Conservation (phyloP, 2,113 vertebrate genomes). For the Callionymus lyra region DNA sequence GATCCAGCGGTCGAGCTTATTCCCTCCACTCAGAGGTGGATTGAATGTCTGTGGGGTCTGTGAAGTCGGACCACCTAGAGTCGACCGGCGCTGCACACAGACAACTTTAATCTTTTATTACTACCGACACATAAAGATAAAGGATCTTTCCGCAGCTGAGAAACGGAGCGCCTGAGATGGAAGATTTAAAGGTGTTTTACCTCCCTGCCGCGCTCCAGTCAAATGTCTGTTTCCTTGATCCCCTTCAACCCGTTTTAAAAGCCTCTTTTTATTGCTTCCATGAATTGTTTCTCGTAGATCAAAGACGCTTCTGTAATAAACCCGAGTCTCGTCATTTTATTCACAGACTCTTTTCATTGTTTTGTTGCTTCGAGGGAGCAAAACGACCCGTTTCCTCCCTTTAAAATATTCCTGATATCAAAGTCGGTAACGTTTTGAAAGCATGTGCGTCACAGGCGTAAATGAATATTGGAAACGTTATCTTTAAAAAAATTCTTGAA, state of each 20-base stretch:
- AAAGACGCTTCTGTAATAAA: slow-evolving; percentile 40
- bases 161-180: slow-evolving; percentile 33
- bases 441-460: no score
- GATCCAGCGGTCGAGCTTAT: slow-evolving; percentile 6
- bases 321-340: slow-evolving; percentile 29
- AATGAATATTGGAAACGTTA: no score
- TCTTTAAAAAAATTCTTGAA: no score
- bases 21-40: no score
- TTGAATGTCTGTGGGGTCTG: slow-evolving; percentile 25
- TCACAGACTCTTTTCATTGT: slow-evolving; percentile 24
- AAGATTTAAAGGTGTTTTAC: slow-evolving; percentile 51
- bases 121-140: slow-evolving; percentile 51
- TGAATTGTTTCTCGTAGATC: slow-evolving; percentile 43
- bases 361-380: slow-evolving; percentile 22
- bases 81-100: slow-evolving; percentile 23
- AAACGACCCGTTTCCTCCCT: slow-evolving; percentile 8
- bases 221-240: slow-evolving; percentile 42
- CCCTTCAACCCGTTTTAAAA: slow-evolving; percentile 39
- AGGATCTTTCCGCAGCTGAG: slow-evolving; percentile 29
- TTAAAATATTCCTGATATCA: no score
- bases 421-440: no score
- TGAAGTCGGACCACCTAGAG: slow-evolving; percentile 36
- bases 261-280: slow-evolving; percentile 45
- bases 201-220: slow-evolving; percentile 26
- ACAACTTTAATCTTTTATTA: slow-evolving; percentile 56